Percentiles rank a stretch among this genome's conserved stretches.
Conservation (phyloP, 2,113 vertebrate species). For the Porphyrio hochstetteri region DNA sequence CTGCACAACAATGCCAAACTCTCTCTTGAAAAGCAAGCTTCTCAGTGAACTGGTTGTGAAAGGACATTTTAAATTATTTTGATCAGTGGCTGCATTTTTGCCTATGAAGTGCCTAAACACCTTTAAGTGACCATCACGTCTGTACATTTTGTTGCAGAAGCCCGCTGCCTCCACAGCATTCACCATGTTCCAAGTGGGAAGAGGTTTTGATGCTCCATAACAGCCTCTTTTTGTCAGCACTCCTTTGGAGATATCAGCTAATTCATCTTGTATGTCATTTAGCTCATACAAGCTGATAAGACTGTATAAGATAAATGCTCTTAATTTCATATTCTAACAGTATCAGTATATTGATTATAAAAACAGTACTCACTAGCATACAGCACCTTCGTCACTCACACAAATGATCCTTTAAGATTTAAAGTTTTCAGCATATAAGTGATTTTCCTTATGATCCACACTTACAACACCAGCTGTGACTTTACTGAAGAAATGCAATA, state of each 20-base stretch:
- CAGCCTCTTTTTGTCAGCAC: neutral
- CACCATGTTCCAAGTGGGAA: neutral
- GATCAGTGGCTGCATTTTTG: neutral
- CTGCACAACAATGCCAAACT: neutral
- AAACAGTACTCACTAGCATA: neutral
- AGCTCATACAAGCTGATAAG: neutral
- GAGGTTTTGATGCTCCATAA: neutral
- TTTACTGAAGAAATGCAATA: neutral
- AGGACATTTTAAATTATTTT: neutral
- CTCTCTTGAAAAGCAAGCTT: neutral
- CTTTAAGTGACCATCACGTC: neutral
- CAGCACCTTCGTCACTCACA: neutral
- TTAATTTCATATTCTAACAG: neutral
- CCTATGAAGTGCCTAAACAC: neutral
- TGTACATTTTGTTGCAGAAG: neutral
- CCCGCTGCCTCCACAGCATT: neutral
- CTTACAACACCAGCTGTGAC: neutral
- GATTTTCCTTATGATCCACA: neutral
- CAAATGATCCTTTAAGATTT: neutral
- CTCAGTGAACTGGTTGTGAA: neutral
- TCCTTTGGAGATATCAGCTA: neutral
- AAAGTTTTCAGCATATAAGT: neutral
- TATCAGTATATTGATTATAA: neutral
- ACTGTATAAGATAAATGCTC: neutral
- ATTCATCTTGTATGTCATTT: neutral